Evolutionary conservation across 2,113 vertebrate genomes (phyloP), one percentile per base, ranked within the genome.

Genomic region (Capreolus pygargus): DNA sequence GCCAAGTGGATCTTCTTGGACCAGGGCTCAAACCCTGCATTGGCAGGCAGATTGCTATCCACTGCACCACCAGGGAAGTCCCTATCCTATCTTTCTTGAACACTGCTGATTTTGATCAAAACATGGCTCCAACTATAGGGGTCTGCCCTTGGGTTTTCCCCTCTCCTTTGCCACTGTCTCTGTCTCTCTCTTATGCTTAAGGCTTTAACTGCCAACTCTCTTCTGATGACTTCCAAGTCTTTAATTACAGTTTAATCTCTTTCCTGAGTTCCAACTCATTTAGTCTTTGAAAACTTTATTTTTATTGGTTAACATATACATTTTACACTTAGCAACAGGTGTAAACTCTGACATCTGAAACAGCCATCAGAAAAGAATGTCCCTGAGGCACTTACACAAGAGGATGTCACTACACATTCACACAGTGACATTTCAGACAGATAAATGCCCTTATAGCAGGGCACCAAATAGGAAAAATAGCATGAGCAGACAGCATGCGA

Each of bases 341-440:
- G 97, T 97, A 94, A 97, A 98, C 98, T 98, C 97, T 98, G 97
- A 98, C 98, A 97, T 98, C 97, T 97, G 97, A 91, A 96, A 93
- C 54, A 97, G 94, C 70, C 93, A 87, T 94, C 94, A 93, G 83
- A 60, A 94, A 97, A 97, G 97, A 97, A 98, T 98, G 91, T 96
- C 97, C 98, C 86, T 57, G 91, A 97, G 97, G 98, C 97, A 94
- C 60, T 89, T 91, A 58, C 50, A 95, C 57, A 88, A 92, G 91
- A 95, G 57, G 55, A 86, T 97, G 95, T 94, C 94, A 95, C 52
- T 94, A 96, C 86, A 94, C 92, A 86, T 43, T 88, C 88, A 89
- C 95, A 97, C 95, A 97, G 84, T 94, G 98, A 93, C 93, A 96
- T 97, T 98, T 96, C 90, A 95, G 94, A 95, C 92, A 96, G 96